A percentile compares a stretch with the other conserved stretches of the same genome.
phyloP scores from a whole-genome alignment of 2,888 invertebrate genomes.

The Leptopterna dolabrata region DNA sequence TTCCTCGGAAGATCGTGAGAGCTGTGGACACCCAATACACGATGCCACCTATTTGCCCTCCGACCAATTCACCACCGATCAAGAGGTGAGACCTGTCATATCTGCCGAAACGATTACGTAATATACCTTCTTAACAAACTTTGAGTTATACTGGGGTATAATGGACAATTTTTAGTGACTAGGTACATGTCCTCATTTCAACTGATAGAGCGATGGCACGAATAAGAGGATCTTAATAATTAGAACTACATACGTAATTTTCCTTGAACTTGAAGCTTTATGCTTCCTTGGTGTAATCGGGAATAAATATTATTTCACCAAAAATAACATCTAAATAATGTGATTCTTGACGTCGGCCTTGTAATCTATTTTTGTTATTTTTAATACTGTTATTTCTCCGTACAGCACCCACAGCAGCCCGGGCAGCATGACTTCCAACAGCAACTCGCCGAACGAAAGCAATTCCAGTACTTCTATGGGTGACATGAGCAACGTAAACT shows the following conservation, averaged over 20 bases:
- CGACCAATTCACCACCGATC: slow-evolving; percentile 47
- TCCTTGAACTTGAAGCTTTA: too few relatives aligned
- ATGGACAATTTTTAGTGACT: too few relatives aligned
- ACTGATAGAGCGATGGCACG: too few relatives aligned
- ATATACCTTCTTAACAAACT: neutral
- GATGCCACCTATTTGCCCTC: slow-evolving; percentile 57
- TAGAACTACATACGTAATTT: too few relatives aligned
- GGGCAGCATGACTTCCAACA: slow-evolving; percentile 23
- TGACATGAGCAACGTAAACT: slow-evolving; percentile 21
- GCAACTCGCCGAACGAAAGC: slow-evolving; percentile 24
- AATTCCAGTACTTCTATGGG: neutral
- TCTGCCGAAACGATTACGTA: neutral
- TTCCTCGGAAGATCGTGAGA: slow-evolving; percentile 48
- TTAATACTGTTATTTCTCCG: neutral
- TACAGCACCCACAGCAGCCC: slow-evolving; percentile 15
- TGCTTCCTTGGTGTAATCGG: too few relatives aligned
- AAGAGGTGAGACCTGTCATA: slow-evolving; percentile 64
- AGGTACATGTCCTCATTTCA: too few relatives aligned
- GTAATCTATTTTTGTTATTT: too few relatives aligned
- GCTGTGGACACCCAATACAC: slow-evolving; percentile 42
- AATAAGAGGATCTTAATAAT: too few relatives aligned
- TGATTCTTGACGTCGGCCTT: too few relatives aligned
- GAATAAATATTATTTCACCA: too few relatives aligned
- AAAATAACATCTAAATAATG: too few relatives aligned
- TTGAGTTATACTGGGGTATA: too few relatives aligned